Evolutionary conservation across 2,888 invertebrate genomes (phyloP).

Genomic region (Metalampra italica): DNA sequence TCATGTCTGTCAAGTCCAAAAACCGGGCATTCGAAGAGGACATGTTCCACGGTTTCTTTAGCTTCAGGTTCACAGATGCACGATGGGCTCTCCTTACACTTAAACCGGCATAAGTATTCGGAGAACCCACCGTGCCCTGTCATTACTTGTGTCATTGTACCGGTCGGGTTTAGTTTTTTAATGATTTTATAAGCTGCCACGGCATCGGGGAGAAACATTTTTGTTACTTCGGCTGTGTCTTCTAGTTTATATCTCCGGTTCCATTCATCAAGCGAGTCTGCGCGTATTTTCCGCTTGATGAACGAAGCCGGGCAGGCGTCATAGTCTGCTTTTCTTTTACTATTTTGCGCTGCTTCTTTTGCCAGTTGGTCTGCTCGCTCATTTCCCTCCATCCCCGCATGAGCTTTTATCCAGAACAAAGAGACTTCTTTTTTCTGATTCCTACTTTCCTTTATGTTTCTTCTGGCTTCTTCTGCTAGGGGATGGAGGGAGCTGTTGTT

Average conservation of each 20-base stretch:
- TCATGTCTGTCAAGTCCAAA: neutral
- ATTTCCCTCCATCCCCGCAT: neutral
- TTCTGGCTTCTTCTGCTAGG: neutral
- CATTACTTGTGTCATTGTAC: neutral
- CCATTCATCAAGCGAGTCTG: constrained; percentile 8
- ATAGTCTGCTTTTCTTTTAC: neutral
- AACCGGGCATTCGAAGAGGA: neutral
- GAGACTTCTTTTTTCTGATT: neutral
- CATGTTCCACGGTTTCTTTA: neutral
- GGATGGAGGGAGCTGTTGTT: neutral
- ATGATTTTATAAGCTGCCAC: neutral
- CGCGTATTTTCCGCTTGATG: constrained; percentile 3
- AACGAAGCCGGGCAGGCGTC: neutral
- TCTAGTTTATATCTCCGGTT: constrained; percentile 2
- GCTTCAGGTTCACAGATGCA: neutral
- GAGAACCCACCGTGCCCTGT: neutral
- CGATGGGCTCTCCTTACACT: neutral
- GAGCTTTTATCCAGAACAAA: neutral
- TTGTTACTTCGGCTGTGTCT: constrained; percentile 3
- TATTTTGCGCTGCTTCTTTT: neutral
- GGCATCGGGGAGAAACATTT: constrained; percentile 10
- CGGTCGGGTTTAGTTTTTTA: neutral
- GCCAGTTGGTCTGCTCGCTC: neutral
- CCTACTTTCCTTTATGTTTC: neutral
- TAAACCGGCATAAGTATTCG: neutral